Evolutionary conservation across 2,888 invertebrate species (phyloP).

Genomic region (Cephalotes varians): DNA sequence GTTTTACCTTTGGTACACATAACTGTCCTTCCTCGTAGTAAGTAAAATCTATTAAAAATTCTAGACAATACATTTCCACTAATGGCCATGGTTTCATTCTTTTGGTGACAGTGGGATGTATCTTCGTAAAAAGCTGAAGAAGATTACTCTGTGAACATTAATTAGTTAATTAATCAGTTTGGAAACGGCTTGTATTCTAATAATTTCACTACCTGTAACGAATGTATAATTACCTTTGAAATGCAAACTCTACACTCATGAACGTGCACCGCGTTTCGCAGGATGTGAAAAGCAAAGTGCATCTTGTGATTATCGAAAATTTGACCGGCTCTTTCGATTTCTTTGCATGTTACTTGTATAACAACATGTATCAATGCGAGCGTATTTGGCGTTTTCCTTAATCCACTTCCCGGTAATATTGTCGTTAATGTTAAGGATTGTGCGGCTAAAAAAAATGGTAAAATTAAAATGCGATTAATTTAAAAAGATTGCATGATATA

Average conservation of each 20-base stretch:
- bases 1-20: conserved; percentile 85
- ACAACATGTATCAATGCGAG: conserved; percentile 87
- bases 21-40: conserved; percentile 87
- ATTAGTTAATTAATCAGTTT: not conserved
- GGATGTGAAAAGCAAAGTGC: conserved; percentile 86
- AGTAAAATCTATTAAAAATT: conserved; percentile 87
- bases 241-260: conserved; percentile 89
- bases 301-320: conserved; percentile 85
- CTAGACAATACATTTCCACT: conserved; percentile 87
- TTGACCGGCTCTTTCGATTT: conserved; percentile 86
- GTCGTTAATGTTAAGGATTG: conserved; percentile 87
- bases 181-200: not conserved
- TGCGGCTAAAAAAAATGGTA: conserved; percentile 83
- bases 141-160: conserved; percentile 85
- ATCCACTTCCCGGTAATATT: conserved; percentile 86
- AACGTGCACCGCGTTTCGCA: conserved; percentile 87
- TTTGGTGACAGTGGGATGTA: conserved; percentile 87
- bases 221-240: conserved; percentile 87
- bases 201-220: not conserved
- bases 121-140: conserved; percentile 85
- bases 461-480: conserved; percentile 15
- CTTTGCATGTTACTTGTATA: conserved; percentile 86
- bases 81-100: conserved; percentile 87
- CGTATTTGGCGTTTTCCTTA: conserved; percentile 86
- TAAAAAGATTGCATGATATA: not conserved